phyloP scores from a whole-genome alignment of 1,140 invertebrate species.

The Belonocnema kinseyi region DNA sequence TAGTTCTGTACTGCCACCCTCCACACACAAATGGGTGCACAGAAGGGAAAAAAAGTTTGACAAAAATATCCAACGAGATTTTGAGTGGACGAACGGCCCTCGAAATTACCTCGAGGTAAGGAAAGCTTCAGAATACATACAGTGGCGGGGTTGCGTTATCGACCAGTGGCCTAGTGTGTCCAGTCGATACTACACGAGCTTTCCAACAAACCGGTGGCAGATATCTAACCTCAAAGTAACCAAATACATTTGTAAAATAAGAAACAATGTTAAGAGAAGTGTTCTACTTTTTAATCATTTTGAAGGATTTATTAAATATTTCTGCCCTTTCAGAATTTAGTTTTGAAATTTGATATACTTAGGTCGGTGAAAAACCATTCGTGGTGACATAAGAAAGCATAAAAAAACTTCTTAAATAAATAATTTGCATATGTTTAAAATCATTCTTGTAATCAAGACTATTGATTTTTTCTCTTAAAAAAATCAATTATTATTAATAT shows the following conservation, averaged over 20 bases:
- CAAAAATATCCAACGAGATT: slow-evolving; percentile 7
- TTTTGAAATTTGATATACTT: too few relatives aligned
- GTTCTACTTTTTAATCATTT: background rate
- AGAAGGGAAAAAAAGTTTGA: background rate
- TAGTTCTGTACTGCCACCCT: too few relatives aligned
- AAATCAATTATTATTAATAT: too few relatives aligned
- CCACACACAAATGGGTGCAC: background rate
- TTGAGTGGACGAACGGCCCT: background rate
- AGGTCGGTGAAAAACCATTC: too few relatives aligned
- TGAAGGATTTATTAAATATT: background rate
- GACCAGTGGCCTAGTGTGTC: slow-evolving; percentile 60
- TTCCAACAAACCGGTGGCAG: slow-evolving; percentile 44
- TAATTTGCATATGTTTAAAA: too few relatives aligned
- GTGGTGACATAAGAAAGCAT: too few relatives aligned
- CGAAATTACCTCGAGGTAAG: slow-evolving; percentile 6
- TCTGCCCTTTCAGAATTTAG: too few relatives aligned
- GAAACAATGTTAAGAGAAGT: too few relatives aligned
- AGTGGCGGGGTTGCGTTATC: slow-evolving; percentile 54
- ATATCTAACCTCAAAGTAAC: slow-evolving; percentile 25
- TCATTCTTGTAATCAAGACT: too few relatives aligned
- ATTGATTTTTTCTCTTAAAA: too few relatives aligned
- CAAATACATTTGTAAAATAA: background rate
- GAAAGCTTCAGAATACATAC: slow-evolving; percentile 44
- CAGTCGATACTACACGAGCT: slow-evolving; percentile 53
- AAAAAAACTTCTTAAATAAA: too few relatives aligned